Percentiles rank a stretch among this genome's conserved stretches.
These are phyloP conservation scores for Temnothorax curvispinosus DNA, from an alignment of 1,140 invertebrate genomes.

Conservation along the genomic window DNA sequence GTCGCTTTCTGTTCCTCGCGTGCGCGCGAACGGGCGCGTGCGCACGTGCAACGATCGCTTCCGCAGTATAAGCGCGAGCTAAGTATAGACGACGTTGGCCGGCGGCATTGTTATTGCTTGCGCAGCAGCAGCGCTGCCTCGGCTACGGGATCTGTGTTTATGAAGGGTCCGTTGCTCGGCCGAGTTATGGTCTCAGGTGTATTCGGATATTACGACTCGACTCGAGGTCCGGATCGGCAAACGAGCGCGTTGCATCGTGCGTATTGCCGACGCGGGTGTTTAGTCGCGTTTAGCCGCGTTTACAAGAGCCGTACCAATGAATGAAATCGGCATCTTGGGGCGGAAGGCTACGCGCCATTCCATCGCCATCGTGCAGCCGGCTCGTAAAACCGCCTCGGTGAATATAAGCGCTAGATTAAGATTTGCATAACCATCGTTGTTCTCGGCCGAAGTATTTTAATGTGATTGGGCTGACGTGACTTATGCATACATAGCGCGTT, in stretches of 20 bases:
- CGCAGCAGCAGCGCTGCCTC: slow-evolving; percentile 71
- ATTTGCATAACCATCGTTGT: slow-evolving; percentile 50
- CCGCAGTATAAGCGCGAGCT: slow-evolving; percentile 69
- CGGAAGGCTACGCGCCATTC: not conserved
- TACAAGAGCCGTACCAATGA: slow-evolving; percentile 22
- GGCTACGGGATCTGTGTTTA: slow-evolving; percentile 78
- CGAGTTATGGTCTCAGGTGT: slow-evolving; percentile 82
- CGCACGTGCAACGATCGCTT: slow-evolving; percentile 74
- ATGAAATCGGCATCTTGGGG: slow-evolving; percentile 39
- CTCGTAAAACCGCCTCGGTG: slow-evolving; percentile 44
- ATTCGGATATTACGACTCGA: slow-evolving; percentile 77
- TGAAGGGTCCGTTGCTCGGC: slow-evolving; percentile 76
- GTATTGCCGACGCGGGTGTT: not conserved
- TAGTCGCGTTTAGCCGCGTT: not conserved
- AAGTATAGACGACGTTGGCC: slow-evolving; percentile 79
- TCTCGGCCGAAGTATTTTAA: slow-evolving; percentile 30
- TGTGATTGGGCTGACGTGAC: slow-evolving; percentile 21
- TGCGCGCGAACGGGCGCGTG: slow-evolving; percentile 64
- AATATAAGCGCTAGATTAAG: slow-evolving; percentile 24
- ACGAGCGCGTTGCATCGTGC: slow-evolving; percentile 37
- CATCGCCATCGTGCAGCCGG: not conserved
- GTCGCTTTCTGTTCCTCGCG: slow-evolving; percentile 43
- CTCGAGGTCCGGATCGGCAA: slow-evolving; percentile 67
- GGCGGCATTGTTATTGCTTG: slow-evolving; percentile 82
- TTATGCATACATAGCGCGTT: slow-evolving; percentile 38